Evolutionary conservation across 2,113 vertebrate species (phyloP), one percentile per base, ranked within the genome.

Genomic region (Sialia sialis): DNA sequence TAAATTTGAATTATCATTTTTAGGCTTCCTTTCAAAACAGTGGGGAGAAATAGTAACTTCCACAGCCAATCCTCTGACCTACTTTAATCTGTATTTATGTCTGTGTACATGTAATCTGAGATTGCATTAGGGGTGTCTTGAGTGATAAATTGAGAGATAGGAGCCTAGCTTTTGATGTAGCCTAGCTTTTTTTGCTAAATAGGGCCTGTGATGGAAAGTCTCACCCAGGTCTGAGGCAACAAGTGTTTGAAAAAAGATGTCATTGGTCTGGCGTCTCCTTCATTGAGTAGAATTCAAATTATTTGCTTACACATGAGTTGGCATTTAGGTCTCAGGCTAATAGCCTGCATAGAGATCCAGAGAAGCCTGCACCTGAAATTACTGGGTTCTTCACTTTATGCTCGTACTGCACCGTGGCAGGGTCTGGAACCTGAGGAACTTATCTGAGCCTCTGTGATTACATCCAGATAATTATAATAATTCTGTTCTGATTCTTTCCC

Each of bases 91-190:
- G 41, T 39, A 34, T 76, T 84, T 66, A 22, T 77, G 54, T 51
- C 49, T 51, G 49, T 51, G 49, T 16, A 51, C 16, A 51, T 51
- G 15, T 51, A 51, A 51, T 16, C 49, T 3, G 4, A 68, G 46
- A 76, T 79, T 79, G 54, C 16, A 38, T 79, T 87, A 85, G 30
- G 21, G 58, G 22, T 75, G 60, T 67, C 69, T 70, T 55, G 30
- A 74, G 48, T 39, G 73, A 75, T 72, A 91, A 70, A 93, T 30
- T 22, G 30, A 84, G 64, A 87, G 43, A 85, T 25, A 63, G 43
- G 16, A 91, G 36, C 16, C 27, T 82, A 30, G 49, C 78, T 94
- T 96, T 91, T 91, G 92, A 93, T 83, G 70, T 29, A 91, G 62
- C 27, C 26, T 79, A 54, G 30, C 27, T 94, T 43, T 60, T 96